These are phyloP conservation scores for Osmerus eperlanus DNA, from an alignment of 2,113 vertebrate genomes.

Conservation along the genomic window DNA sequence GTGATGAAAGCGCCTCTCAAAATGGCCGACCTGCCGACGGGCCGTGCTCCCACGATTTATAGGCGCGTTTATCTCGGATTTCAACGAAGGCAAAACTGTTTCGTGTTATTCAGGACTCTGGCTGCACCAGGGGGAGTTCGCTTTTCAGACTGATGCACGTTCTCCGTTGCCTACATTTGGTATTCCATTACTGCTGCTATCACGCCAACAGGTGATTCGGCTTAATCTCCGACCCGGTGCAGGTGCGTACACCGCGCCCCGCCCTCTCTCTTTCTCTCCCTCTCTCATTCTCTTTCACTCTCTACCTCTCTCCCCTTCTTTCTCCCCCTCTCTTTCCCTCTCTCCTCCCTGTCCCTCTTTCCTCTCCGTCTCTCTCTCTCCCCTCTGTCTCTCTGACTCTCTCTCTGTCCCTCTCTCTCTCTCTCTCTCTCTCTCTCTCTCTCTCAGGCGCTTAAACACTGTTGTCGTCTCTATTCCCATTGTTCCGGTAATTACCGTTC, in stretches of 20 bases:
- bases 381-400: no score
- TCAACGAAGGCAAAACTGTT: constrained; percentile 43
- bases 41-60: constrained; percentile 39
- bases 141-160: constrained; percentile 41
- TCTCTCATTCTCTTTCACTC: background rate
- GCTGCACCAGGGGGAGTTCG: constrained; percentile 26
- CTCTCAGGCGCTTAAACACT: background rate
- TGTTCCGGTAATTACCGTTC: constrained; percentile 16
- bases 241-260: background rate
- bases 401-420: background rate
- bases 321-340: background rate
- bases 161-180: constrained; percentile 46
- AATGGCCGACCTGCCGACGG: constrained; percentile 38
- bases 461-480: background rate
- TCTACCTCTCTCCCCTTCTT: background rate
- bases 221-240: constrained; percentile 29
- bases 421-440: background rate
- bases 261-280: no score
- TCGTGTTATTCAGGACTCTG: constrained; percentile 41
- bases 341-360: background rate
- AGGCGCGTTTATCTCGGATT: constrained; percentile 40
- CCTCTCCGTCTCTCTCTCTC: no score
- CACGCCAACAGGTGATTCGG: constrained; percentile 47
- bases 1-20: constrained; percentile 42
- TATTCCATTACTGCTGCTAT: constrained; percentile 47